These are phyloP conservation scores for Stigmatopora nigra DNA, from an alignment of 2,113 vertebrate genomes.

Conservation along the genomic window DNA sequence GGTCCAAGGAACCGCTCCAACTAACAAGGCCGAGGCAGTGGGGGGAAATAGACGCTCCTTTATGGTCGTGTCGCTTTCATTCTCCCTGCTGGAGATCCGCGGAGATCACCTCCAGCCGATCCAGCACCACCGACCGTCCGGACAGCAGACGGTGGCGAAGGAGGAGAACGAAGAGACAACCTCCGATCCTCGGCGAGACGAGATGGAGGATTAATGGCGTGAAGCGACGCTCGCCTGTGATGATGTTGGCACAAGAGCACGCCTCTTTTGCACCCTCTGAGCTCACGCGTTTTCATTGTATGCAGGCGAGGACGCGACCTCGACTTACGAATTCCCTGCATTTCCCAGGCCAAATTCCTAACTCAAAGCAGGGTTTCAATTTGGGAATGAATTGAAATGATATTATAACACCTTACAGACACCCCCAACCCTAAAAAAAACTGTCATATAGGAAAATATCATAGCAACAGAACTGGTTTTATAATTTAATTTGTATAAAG, in stretches of 20 bases:
- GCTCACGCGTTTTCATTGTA: neutral
- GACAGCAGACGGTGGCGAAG: neutral
- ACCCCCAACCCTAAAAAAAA: too few relatives aligned
- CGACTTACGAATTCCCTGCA: neutral
- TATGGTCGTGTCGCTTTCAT: slow-evolving; percentile 32
- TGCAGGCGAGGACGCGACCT: too few relatives aligned
- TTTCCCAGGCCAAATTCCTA: neutral
- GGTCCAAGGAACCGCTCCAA: slow-evolving; percentile 13
- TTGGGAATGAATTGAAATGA: too few relatives aligned
- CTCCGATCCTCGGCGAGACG: neutral
- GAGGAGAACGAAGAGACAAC: neutral
- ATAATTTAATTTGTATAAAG: too few relatives aligned
- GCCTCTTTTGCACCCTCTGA: slow-evolving; percentile 13
- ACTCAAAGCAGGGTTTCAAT: too few relatives aligned
- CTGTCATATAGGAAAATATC: too few relatives aligned
- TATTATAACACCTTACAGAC: too few relatives aligned
- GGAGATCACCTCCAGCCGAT: neutral
- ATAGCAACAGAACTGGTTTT: too few relatives aligned
- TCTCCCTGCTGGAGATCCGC: slow-evolving; percentile 4
- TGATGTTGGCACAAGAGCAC: slow-evolving; percentile 18
- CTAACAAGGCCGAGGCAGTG: neutral
- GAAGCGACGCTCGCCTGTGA: slow-evolving; percentile 12
- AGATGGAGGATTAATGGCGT: slow-evolving; percentile 18
- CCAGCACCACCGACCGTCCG: neutral
- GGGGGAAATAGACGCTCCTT: slow-evolving; percentile 21